phyloP scores from a whole-genome alignment of 2,888 invertebrate genomes.

The Pammene fasciana region DNA sequence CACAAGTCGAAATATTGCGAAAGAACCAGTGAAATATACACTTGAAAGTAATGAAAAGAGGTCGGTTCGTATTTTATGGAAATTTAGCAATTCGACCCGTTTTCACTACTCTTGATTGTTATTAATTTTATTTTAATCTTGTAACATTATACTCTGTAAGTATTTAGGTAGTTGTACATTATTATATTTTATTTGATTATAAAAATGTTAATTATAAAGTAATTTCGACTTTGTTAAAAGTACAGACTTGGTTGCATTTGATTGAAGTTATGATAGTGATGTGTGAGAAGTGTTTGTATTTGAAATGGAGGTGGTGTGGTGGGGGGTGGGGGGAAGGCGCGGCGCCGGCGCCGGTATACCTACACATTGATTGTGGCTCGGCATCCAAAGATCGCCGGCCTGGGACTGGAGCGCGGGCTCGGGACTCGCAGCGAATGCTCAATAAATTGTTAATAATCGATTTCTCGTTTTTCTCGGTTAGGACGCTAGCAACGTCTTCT shows the following conservation, averaged over 20 bases:
- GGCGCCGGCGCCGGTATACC: slow-evolving; percentile 20
- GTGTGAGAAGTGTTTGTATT: neutral
- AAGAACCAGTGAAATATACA: slow-evolving; percentile 17
- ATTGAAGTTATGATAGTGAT: slow-evolving; percentile 20
- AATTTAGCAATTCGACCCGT: neutral
- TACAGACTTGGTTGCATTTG: slow-evolving; percentile 50
- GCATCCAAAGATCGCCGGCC: slow-evolving; percentile 47
- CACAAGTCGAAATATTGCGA: neutral
- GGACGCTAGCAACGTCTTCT: slow-evolving; percentile 51
- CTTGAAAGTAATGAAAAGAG: neutral
- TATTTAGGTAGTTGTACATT: slow-evolving; percentile 41
- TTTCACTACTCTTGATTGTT: slow-evolving; percentile 10
- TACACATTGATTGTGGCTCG: slow-evolving; percentile 22
- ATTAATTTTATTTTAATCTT: slow-evolving; percentile 34
- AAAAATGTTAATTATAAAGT: slow-evolving; percentile 16
- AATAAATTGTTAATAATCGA: slow-evolving; percentile 50
- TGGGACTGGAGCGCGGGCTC: too few species aligned
- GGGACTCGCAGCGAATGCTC: slow-evolving; percentile 56
- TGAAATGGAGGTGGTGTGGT: too few species aligned
- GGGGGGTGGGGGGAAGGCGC: slow-evolving; percentile 28
- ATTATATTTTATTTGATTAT: slow-evolving; percentile 28
- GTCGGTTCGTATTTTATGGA: neutral
- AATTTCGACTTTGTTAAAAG: slow-evolving; percentile 47
- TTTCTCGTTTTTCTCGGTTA: slow-evolving; percentile 46
- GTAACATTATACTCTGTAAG: slow-evolving; percentile 39